A percentile compares a stretch with the other conserved stretches of the same genome.
phyloP scores from a whole-genome alignment of 1,140 invertebrate genomes.

The Chironomus striatipennis region DNA sequence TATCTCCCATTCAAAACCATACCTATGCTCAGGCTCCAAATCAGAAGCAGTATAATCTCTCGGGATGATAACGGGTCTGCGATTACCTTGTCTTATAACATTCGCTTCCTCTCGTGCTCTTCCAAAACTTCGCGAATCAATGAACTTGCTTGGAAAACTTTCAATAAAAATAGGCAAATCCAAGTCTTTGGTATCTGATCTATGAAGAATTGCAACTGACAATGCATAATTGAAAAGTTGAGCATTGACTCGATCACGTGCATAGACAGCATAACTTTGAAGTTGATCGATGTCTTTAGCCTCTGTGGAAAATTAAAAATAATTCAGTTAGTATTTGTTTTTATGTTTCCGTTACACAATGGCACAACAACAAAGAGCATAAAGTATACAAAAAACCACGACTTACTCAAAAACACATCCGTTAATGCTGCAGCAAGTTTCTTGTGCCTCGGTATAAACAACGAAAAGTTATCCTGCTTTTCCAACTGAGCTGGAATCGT shows the following conservation, averaged over 20 bases:
- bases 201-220: conserved; percentile 46
- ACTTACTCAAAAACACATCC: conserved; percentile 45
- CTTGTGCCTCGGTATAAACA: conserved; percentile 48
- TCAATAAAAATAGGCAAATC: conserved; percentile 42
- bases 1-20: not conserved
- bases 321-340: no score
- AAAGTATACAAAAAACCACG: conserved; percentile 20
- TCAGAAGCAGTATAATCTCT: conserved; percentile 45
- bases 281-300: conserved; percentile 58
- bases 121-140: conserved; percentile 43
- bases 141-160: conserved; percentile 46
- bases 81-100: conserved; percentile 36
- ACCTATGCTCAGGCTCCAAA: conserved; percentile 39
- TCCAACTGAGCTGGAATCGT: conserved; percentile 36
- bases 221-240: conserved; percentile 45
- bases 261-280: conserved; percentile 52
- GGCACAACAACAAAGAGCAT: not conserved
- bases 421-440: conserved; percentile 42
- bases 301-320: conserved; percentile 33
- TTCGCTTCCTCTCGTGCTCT: conserved; percentile 43
- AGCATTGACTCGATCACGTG: conserved; percentile 50
- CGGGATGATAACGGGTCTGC: conserved; percentile 39
- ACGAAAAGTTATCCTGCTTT: conserved; percentile 45
- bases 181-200: conserved; percentile 42
- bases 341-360: not conserved